These are phyloP conservation scores for Hirtodrosophila histrioides DNA, from an alignment of 2,888 invertebrate genomes.

Conservation along the genomic window DNA sequence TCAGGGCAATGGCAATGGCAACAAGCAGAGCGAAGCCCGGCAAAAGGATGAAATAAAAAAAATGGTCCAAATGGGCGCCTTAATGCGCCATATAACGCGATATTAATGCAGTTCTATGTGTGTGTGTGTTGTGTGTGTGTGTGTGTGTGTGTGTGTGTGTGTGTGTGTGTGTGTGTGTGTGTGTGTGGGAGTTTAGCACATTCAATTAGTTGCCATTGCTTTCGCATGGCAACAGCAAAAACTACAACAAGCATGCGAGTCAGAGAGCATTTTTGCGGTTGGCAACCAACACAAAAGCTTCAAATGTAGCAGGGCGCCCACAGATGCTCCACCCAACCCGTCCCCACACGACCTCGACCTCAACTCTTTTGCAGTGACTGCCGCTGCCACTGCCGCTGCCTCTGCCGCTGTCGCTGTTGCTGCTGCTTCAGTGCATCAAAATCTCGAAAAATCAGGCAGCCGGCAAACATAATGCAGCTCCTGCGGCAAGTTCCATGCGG, in stretches of 20 bases:
- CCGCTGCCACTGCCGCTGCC: slow-evolving; percentile 20
- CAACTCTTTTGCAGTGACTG: slow-evolving; percentile 46
- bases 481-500: slow-evolving; percentile 46
- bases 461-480: slow-evolving; percentile 63
- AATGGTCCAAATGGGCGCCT: slow-evolving; percentile 62
- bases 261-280: slow-evolving; percentile 68
- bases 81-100: slow-evolving; percentile 71
- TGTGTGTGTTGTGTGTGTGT: slow-evolving; percentile 16
- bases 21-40: slow-evolving; percentile 14
- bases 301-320: slow-evolving; percentile 26
- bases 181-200: slow-evolving; percentile 53
- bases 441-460: slow-evolving; percentile 73
- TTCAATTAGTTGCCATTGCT: slow-evolving; percentile 77
- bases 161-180: slow-evolving; percentile 14
- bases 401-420: slow-evolving; percentile 26
- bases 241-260: slow-evolving; percentile 37
- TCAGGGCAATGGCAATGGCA: slow-evolving; percentile 35
- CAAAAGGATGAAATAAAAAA: slow-evolving; percentile 25
- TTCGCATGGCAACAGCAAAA: slow-evolving; percentile 54
- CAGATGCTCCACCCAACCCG: background rate
- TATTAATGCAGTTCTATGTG: slow-evolving; percentile 41
- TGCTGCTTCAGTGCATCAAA: slow-evolving; percentile 56
- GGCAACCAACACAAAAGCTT: slow-evolving; percentile 60
- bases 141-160: slow-evolving; percentile 21
- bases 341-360: slow-evolving; percentile 57